phyloP scores from a whole-genome alignment of 2,113 vertebrate species.

The Notarius quadriscutis region DNA sequence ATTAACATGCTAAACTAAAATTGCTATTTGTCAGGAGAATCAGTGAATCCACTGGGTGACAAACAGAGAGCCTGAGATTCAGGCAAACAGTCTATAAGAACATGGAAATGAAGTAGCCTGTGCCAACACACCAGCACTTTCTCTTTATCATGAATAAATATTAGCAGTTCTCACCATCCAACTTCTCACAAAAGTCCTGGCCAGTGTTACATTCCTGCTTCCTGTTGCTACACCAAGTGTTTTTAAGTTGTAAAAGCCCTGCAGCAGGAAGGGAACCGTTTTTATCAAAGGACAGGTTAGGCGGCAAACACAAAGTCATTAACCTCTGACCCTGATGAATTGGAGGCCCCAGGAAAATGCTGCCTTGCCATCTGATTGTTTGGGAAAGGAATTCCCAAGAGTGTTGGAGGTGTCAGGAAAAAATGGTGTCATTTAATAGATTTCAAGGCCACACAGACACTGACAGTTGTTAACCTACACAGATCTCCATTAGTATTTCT shows the following conservation, averaged over 20 bases:
- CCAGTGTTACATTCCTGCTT: conserved; percentile 63
- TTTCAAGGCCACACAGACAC: conserved; percentile 44
- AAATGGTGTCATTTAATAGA: conserved; percentile 60
- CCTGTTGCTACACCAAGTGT: conserved; percentile 63
- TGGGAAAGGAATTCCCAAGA: conserved; percentile 61
- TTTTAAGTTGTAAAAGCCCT: conserved; percentile 43
- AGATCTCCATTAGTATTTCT: conserved; percentile 47
- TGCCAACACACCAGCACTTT: conserved; percentile 70
- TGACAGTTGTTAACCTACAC: conserved; percentile 52
- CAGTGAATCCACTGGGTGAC: conserved; percentile 65
- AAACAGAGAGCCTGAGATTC: conserved; percentile 64
- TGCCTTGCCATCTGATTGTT: conserved; percentile 56
- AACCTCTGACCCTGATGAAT: conserved; percentile 66
- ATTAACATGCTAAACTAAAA: not conserved
- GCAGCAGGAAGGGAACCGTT: conserved; percentile 25
- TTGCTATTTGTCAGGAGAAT: conserved; percentile 42
- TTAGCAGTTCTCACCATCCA: conserved; percentile 69
- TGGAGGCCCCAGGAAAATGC: conserved; percentile 39
- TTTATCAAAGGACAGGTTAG: conserved; percentile 68
- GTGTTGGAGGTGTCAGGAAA: conserved; percentile 53
- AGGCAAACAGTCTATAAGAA: conserved; percentile 75
- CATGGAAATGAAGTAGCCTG: conserved; percentile 79
- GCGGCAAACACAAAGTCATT: conserved; percentile 73
- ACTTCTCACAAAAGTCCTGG: conserved; percentile 57
- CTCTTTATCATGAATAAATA: conserved; percentile 81